Conservation (phyloP, 2,888 invertebrate species). For the Tyria jacobaeae region DNA sequence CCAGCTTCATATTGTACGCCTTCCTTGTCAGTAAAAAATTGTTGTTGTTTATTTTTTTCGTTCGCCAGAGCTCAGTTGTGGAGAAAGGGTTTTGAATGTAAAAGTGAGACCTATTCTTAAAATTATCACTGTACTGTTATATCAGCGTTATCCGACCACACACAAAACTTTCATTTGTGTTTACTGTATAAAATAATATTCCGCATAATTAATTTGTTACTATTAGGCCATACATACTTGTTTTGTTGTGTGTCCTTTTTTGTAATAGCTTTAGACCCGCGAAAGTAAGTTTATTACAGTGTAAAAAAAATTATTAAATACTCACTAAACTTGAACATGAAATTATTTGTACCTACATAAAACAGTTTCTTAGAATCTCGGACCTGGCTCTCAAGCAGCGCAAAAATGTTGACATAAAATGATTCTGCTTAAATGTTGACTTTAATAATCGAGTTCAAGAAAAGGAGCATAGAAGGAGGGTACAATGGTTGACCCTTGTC, state of each 20-base stretch:
- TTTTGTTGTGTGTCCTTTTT: background rate
- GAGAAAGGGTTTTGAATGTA: too few relatives aligned
- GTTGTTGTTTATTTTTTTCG: too few relatives aligned
- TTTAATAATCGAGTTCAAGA: conserved; percentile 17
- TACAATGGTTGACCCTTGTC: conserved; percentile 19
- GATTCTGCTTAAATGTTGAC: conserved; percentile 15
- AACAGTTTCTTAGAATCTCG: background rate
- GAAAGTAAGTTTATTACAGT: background rate
- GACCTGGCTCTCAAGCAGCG: background rate
- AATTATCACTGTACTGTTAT: background rate
- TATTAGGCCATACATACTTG: too few relatives aligned
- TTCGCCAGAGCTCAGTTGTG: too few relatives aligned
- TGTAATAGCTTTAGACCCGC: too few relatives aligned
- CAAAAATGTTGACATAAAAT: conserved; percentile 15
- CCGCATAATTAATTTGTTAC: too few relatives aligned
- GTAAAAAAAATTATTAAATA: background rate
- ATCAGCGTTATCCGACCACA: background rate
- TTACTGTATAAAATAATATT: background rate
- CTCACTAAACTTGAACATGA: background rate
- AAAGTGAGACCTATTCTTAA: background rate
- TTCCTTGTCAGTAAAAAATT: too few relatives aligned
- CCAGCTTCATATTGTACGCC: too few relatives aligned
- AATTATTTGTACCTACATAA: background rate
- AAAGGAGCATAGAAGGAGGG: conserved; percentile 12
- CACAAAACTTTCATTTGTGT: background rate